Evolutionary conservation across 2,888 invertebrate genomes (phyloP).

Genomic region (Opisthograptis luteolata): DNA sequence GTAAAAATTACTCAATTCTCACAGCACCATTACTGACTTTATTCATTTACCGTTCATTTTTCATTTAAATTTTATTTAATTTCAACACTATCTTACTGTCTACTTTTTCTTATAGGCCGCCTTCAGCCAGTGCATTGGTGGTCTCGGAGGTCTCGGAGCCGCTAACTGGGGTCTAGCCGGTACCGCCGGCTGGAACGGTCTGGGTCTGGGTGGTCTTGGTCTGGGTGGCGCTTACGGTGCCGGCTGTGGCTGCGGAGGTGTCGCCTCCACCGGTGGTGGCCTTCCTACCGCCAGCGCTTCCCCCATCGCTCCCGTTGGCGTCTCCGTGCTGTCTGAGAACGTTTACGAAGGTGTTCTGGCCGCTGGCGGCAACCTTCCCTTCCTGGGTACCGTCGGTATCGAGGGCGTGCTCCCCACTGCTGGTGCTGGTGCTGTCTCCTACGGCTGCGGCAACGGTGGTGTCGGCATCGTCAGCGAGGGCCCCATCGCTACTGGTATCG

Average conservation of each 20-base stretch:
- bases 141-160: neutral
- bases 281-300: constrained; percentile 44
- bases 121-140: constrained; percentile 16
- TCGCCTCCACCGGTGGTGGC: constrained; percentile 34
- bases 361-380: constrained; percentile 45
- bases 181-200: constrained; percentile 5
- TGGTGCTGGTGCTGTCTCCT: constrained; percentile 47
- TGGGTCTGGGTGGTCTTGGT: neutral
- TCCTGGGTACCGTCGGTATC: constrained; percentile 43
- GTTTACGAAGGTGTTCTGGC: constrained; percentile 43
- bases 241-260: constrained; percentile 7
- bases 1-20: too few species aligned
- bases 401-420: constrained; percentile 50
- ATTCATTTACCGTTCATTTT: too few species aligned
- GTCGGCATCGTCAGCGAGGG: constrained; percentile 35
- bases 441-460: constrained; percentile 47
- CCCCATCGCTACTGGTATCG: constrained; percentile 16
- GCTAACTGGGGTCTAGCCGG: too few species aligned
- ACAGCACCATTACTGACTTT: too few species aligned
- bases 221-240: constrained; percentile 10
- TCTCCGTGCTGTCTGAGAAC: constrained; percentile 49
- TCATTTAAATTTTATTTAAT: too few species aligned
- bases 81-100: constrained; percentile 7
- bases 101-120: constrained; percentile 15
- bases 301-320: constrained; percentile 41